Conservation (phyloP, 2,113 vertebrate genomes). For the Phylloscopus trochilus region DNA sequence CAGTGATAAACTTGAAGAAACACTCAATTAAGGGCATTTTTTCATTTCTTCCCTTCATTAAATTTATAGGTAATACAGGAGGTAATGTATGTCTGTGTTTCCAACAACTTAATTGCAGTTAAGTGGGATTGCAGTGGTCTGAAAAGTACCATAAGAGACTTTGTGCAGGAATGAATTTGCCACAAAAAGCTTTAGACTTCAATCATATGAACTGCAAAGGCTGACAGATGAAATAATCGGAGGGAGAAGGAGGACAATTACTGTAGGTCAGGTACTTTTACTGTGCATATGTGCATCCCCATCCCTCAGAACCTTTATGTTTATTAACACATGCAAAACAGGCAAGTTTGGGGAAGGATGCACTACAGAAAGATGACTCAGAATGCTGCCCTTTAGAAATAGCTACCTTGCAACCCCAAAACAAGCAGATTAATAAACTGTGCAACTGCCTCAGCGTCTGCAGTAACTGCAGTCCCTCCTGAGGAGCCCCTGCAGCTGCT, state of each 20-base stretch:
- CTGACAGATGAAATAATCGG: not conserved
- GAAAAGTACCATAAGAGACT: not conserved
- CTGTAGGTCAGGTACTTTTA: not conserved
- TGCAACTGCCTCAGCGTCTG: not conserved
- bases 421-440: not conserved
- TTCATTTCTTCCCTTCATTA: not conserved
- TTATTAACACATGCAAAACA: not conserved
- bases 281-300: too few relatives aligned
- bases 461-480: not conserved
- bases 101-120: not conserved
- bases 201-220: not conserved
- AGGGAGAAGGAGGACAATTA: not conserved
- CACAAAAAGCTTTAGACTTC: not conserved
- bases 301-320: not conserved
- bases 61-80: not conserved
- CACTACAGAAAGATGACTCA: not conserved
- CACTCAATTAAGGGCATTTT: not conserved
- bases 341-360: not conserved
- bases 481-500: not conserved
- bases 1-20: not conserved
- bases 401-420: not conserved
- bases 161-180: not conserved
- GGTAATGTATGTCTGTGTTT: not conserved
- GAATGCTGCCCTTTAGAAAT: not conserved
- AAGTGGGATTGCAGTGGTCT: not conserved